Evolutionary conservation across 2,888 invertebrate genomes (phyloP).

Genomic region (Scelioninae gen. 1): DNA sequence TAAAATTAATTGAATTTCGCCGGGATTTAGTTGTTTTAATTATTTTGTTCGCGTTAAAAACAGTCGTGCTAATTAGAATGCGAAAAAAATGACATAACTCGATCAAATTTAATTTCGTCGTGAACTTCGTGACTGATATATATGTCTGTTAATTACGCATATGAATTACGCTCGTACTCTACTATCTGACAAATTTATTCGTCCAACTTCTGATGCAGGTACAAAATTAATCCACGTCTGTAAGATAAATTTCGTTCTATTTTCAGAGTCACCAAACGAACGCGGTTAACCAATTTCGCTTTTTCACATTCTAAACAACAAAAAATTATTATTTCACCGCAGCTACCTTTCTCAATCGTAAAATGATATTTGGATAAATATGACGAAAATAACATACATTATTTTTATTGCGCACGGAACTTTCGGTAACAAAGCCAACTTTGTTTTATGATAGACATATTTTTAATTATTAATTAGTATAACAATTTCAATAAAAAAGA

Average conservation of each 20-base stretch:
- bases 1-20: too few relatives aligned
- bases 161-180: conserved; percentile 68
- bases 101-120: conserved; percentile 66
- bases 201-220: conserved; percentile 64
- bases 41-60: too few relatives aligned
- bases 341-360: conserved; percentile 5
- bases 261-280: conserved; percentile 49
- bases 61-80: not conserved
- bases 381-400: not conserved
- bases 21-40: too few relatives aligned
- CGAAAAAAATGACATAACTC: conserved; percentile 44
- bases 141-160: conserved; percentile 72
- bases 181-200: conserved; percentile 67
- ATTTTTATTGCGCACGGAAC: conserved; percentile 10
- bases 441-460: conserved; percentile 2
- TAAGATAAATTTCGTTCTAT: conserved; percentile 65
- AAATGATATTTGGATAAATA: conserved; percentile 32
- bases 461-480: too few relatives aligned
- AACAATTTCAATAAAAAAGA: too few relatives aligned
- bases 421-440: not conserved
- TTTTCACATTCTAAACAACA: conserved; percentile 6
- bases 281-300: conserved; percentile 18
- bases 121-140: conserved; percentile 58
- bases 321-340: conserved; percentile 35
- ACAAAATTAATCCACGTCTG: conserved; percentile 65